phyloP scores from a whole-genome alignment of 2,113 vertebrate species.

The Anoplopoma fimbria region DNA sequence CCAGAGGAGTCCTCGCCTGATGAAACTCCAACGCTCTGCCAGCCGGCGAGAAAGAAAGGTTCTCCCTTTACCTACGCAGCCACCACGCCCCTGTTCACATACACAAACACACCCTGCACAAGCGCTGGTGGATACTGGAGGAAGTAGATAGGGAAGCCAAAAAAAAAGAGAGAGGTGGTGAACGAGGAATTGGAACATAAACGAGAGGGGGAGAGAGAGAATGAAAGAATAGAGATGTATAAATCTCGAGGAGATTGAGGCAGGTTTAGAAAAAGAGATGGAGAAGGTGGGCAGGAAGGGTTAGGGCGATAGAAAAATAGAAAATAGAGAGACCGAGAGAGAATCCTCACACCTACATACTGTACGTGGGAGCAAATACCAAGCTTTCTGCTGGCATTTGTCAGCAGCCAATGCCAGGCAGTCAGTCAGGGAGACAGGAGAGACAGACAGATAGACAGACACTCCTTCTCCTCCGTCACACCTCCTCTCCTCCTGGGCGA shows the following conservation, averaged over 20 bases:
- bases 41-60: conserved; percentile 59
- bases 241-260: conserved; percentile 33
- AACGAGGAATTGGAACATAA: conserved; percentile 32
- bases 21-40: conserved; percentile 69
- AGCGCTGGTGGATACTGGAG: conserved; percentile 79
- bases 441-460: conserved; percentile 46
- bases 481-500: too few relatives aligned
- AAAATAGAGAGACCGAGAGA: conserved; percentile 68
- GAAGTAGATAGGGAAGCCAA: conserved; percentile 37
- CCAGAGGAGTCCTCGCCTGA: conserved; percentile 68
- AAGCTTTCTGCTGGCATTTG: conserved; percentile 78
- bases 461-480: conserved; percentile 52
- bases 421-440: conserved; percentile 69
- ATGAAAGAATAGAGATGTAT: conserved; percentile 25
- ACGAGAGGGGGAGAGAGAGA: conserved; percentile 13
- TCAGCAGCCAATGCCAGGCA: conserved; percentile 70
- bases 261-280: conserved; percentile 54
- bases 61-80: conserved; percentile 77
- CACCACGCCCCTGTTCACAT: conserved; percentile 51
- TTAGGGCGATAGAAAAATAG: conserved; percentile 58
- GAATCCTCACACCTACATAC: conserved; percentile 79
- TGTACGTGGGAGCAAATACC: conserved; percentile 76
- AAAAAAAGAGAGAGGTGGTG: conserved; percentile 38
- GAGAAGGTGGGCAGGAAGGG: conserved; percentile 64
- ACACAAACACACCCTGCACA: conserved; percentile 51